These are phyloP conservation scores for Nannobrachium achirus DNA, from an alignment of 2,113 vertebrate genomes.

Conservation along the genomic window DNA sequence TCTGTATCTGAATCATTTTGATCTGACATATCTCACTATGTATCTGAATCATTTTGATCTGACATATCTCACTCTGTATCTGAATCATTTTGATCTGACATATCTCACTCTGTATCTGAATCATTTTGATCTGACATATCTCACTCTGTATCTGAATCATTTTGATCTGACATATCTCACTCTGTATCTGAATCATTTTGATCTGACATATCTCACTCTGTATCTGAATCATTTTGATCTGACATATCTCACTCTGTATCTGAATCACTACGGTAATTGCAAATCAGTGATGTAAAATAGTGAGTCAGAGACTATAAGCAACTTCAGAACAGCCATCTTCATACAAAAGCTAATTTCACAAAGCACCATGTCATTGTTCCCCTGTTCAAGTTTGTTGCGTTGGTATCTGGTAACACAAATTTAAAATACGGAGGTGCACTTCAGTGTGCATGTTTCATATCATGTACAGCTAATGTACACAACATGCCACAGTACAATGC, in stretches of 20 bases:
- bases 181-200: too few species aligned
- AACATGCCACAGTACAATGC: too few species aligned
- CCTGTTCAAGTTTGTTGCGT: conserved; percentile 19
- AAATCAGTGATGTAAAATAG: conserved; percentile 62
- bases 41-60: conserved; percentile 70
- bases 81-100: conserved; percentile 58
- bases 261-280: conserved; percentile 76
- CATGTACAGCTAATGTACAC: too few species aligned
- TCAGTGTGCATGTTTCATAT: too few species aligned
- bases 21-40: too few species aligned
- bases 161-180: conserved; percentile 41
- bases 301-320: not conserved
- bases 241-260: conserved; percentile 55
- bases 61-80: conserved; percentile 31
- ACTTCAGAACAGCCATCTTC: conserved; percentile 28
- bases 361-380: conserved; percentile 35
- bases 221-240: too few species aligned
- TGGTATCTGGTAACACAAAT: too few species aligned
- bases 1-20: conserved; percentile 71
- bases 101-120: too few species aligned
- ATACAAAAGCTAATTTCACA: conserved; percentile 33
- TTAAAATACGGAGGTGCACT: too few species aligned
- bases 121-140: conserved; percentile 55
- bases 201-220: conserved; percentile 26
- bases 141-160: too few species aligned